These are phyloP conservation scores for Pipistrellus kuhlii DNA, from an alignment of 2,797 vertebrate genomes.

Conservation along the genomic window DNA sequence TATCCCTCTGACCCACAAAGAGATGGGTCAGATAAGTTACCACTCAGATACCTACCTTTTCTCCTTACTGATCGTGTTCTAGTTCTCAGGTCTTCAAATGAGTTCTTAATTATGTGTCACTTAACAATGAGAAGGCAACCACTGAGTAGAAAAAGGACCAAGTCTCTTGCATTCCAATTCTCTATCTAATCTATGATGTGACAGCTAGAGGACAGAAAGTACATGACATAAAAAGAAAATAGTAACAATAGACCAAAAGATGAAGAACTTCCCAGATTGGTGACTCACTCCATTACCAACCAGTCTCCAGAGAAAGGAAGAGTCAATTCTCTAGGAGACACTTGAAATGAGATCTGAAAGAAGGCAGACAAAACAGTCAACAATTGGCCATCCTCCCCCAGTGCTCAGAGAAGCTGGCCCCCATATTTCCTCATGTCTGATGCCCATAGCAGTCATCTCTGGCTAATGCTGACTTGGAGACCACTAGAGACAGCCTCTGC, in stretches of 20 bases:
- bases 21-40: not conserved
- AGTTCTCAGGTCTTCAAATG: not conserved
- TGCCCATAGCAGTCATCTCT: not conserved
- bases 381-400: not conserved
- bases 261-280: not conserved
- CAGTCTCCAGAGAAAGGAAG: slow-evolving; percentile 23
- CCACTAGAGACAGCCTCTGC: not conserved
- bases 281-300: not conserved
- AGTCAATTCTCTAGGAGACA: not conserved
- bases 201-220: not conserved
- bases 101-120: not conserved
- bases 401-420: not conserved
- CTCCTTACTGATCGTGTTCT: not conserved
- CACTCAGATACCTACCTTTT: not conserved
- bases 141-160: not conserved
- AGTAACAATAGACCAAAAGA: slow-evolving; percentile 10
- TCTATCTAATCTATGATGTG: not conserved
- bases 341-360: slow-evolving; percentile 34
- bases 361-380: not conserved
- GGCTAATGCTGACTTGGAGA: not conserved
- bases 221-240: not conserved
- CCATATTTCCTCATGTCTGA: not conserved
- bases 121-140: not conserved
- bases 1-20: not conserved
- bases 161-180: not conserved